Conservation (phyloP, 2,888 invertebrate genomes). For the Cantharis lateralis region DNA sequence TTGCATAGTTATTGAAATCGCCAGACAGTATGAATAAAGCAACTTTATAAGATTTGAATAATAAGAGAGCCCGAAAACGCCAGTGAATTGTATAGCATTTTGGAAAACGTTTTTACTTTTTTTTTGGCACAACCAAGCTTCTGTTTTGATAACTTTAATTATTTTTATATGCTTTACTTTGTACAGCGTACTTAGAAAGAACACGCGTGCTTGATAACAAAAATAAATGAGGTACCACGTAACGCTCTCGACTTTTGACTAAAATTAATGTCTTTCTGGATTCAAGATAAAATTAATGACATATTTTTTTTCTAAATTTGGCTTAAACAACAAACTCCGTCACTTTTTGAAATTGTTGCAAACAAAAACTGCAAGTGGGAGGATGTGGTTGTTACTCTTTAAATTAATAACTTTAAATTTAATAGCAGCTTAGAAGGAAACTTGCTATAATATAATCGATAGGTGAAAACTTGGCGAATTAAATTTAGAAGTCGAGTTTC, state of each 20-base stretch:
- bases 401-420: not conserved
- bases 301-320: constrained; percentile 7
- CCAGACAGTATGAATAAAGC: constrained; percentile 12
- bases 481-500: not conserved
- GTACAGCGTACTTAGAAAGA: constrained; percentile 9
- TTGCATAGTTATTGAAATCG: constrained; percentile 19
- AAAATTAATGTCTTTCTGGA: constrained; percentile 20
- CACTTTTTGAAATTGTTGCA: not conserved
- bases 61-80: not conserved
- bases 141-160: not conserved
- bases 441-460: not conserved
- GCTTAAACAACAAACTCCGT: not conserved
- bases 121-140: not conserved
- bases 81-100: not conserved
- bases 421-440: not conserved
- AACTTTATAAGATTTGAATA: constrained; percentile 10
- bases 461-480: not conserved
- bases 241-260: constrained; percentile 18
- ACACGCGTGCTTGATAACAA: constrained; percentile 21
- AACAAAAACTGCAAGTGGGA: not conserved
- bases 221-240: constrained; percentile 18
- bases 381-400: not conserved
- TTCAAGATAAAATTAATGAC: constrained; percentile 18
- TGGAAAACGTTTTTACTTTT: not conserved
- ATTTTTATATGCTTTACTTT: constrained; percentile 8